phyloP scores from a whole-genome alignment of 2,113 vertebrate genomes.

The Grantiella picta region DNA sequence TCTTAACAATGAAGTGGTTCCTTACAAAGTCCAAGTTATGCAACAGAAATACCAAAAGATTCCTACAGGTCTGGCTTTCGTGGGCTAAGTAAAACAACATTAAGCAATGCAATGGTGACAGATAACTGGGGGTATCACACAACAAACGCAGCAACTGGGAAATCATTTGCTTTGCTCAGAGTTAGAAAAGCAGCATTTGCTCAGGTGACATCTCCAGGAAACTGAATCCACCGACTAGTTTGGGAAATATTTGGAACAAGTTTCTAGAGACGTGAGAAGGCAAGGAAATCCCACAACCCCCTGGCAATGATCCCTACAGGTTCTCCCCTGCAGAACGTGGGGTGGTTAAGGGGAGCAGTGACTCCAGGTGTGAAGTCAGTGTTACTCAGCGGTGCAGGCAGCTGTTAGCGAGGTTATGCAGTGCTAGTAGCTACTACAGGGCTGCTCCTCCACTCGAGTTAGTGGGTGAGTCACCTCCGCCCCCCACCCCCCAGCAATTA shows the following conservation, averaged over 20 bases:
- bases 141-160: neutral
- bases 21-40: neutral
- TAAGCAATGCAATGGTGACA: neutral
- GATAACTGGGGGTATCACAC: neutral
- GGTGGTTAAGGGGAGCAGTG: neutral
- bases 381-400: neutral
- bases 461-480: conserved; percentile 17
- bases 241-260: rapidly evolving
- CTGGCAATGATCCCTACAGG: neutral
- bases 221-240: neutral
- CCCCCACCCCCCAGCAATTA: conserved; percentile 43
- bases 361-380: neutral
- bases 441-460: conserved; percentile 25
- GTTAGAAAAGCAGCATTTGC: neutral
- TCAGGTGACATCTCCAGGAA: neutral
- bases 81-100: neutral
- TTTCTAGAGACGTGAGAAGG: neutral
- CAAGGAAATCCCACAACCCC: neutral
- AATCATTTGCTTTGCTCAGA: neutral
- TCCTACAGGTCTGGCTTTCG: neutral
- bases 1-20: neutral
- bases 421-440: neutral
- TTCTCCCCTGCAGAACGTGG: rapidly evolving
- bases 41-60: neutral
- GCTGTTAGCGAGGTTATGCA: neutral